These are phyloP conservation scores for Glomeris marginata DNA, from an alignment of 2,888 invertebrate species.

Conservation along the genomic window DNA sequence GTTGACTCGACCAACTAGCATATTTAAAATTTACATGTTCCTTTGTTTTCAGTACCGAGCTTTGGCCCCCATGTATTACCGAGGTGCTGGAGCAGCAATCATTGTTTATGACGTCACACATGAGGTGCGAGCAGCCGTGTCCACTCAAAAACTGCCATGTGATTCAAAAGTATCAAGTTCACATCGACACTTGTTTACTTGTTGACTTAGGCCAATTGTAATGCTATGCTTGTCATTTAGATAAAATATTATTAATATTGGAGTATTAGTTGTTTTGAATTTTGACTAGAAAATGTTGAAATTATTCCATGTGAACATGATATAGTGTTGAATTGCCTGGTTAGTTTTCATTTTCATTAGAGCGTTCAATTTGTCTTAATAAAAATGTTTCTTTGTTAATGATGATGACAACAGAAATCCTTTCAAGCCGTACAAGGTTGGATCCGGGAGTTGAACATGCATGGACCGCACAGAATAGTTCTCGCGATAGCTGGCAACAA, in stretches of 20 bases:
- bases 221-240: no score
- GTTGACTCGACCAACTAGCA: no score
- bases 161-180: not conserved
- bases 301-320: no score
- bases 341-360: no score
- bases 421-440: constrained; percentile 29
- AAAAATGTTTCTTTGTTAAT: not conserved
- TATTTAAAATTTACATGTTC: constrained; percentile 1
- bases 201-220: no score
- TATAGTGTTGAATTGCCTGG: no score
- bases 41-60: constrained; percentile 28
- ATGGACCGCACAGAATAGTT: constrained; percentile 28
- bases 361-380: no score
- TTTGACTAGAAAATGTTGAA: no score
- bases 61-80: constrained; percentile 33
- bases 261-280: no score
- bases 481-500: constrained; percentile 34
- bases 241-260: no score
- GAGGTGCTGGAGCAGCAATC: constrained; percentile 32
- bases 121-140: constrained; percentile 23
- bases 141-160: no score
- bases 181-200: no score
- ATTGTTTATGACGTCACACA: constrained; percentile 33
- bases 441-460: constrained; percentile 28
- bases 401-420: constrained; percentile 15